phyloP scores from a whole-genome alignment of 2,888 invertebrate genomes.

The Mythimna pallens region DNA sequence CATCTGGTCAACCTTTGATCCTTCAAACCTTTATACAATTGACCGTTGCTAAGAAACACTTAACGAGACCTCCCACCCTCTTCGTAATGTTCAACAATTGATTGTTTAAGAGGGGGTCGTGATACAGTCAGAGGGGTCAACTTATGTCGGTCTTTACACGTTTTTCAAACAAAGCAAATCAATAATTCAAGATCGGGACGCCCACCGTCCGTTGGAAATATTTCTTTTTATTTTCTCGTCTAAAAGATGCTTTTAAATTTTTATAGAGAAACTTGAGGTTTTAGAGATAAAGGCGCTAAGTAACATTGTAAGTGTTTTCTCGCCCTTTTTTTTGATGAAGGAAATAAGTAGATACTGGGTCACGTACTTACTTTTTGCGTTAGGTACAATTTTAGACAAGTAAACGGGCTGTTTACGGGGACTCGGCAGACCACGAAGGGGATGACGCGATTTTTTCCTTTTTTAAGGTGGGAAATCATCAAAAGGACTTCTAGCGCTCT shows the following conservation, averaged over 20 bases:
- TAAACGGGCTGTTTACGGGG: neutral
- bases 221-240: constrained; percentile 60
- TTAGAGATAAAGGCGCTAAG: constrained; percentile 55
- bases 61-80: constrained; percentile 63
- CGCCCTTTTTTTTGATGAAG: constrained; percentile 36
- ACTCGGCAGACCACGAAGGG: too few relatives aligned
- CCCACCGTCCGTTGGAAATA: constrained; percentile 54
- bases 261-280: constrained; percentile 62
- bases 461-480: too few relatives aligned
- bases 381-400: neutral
- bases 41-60: constrained; percentile 68
- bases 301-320: constrained; percentile 47
- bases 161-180: constrained; percentile 77
- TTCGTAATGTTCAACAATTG: constrained; percentile 59
- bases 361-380: constrained; percentile 4
- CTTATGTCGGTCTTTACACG: constrained; percentile 64
- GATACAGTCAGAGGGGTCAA: constrained; percentile 60
- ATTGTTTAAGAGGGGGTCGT: constrained; percentile 48
- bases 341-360: constrained; percentile 12
- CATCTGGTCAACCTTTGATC: constrained; percentile 73
- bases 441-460: too few relatives aligned
- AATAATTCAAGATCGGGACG: constrained; percentile 73
- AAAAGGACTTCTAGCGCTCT: too few relatives aligned
- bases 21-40: constrained; percentile 61
- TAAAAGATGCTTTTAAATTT: constrained; percentile 63